Conservation (phyloP, 2,888 invertebrate species). For the Heterodera filipjevi region DNA sequence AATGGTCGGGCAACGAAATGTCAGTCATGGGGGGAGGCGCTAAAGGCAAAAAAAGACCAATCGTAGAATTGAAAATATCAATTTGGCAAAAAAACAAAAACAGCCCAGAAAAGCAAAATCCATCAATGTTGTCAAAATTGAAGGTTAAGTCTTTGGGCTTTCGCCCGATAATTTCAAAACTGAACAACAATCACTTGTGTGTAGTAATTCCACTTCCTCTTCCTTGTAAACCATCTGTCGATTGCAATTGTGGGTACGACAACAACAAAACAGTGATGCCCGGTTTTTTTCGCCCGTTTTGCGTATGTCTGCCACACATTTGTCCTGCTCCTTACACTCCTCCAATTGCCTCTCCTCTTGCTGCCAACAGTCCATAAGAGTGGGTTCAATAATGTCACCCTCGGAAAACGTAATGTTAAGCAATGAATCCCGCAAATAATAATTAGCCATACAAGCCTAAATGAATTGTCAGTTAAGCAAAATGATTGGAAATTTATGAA, state of each 20-base stretch:
- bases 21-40: neutral
- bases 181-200: neutral
- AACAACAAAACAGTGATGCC: conserved; percentile 50
- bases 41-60: neutral
- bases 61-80: neutral
- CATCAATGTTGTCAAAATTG: too few relatives aligned
- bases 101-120: neutral
- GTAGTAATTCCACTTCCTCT: neutral
- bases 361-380: conserved; percentile 41
- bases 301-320: conserved; percentile 42
- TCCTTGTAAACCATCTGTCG: neutral
- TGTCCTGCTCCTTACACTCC: conserved; percentile 41
- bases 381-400: conserved; percentile 2
- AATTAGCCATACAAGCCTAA: conserved; percentile 46
- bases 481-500: too few relatives aligned
- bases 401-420: conserved; percentile 30
- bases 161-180: conserved; percentile 16
- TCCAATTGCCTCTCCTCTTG: conserved; percentile 43
- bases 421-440: conserved; percentile 26
- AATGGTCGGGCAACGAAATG: neutral
- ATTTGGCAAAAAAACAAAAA: neutral
- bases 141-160: neutral
- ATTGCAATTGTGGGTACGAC: conserved; percentile 53
- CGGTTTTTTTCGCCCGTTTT: conserved; percentile 33
- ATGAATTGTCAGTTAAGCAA: neutral